Percentiles rank a stretch among this genome's conserved stretches.
These are phyloP conservation scores for Puntigrus tetrazona DNA, from an alignment of 2,113 vertebrate species.

Conservation along the genomic window DNA sequence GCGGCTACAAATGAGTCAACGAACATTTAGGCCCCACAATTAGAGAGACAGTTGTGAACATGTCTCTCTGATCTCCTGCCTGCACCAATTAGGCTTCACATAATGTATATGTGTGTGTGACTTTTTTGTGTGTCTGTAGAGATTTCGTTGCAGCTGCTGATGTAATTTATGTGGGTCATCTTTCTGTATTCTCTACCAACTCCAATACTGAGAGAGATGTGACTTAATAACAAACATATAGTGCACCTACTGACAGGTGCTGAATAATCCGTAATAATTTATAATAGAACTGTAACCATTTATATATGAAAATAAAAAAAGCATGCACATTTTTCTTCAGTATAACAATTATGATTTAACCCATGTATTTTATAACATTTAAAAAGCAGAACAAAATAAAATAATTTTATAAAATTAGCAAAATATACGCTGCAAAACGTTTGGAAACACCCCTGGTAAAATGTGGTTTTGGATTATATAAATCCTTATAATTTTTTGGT, in stretches of 20 bases:
- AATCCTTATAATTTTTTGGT: too few relatives aligned
- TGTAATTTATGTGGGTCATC: conserved; percentile 2
- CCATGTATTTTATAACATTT: too few relatives aligned
- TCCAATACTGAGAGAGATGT: conserved; percentile 41
- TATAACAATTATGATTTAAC: too few relatives aligned
- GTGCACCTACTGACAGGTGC: neutral
- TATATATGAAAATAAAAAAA: too few relatives aligned
- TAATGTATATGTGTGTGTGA: conserved; percentile 11
- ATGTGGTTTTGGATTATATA: too few relatives aligned
- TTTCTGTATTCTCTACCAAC: neutral
- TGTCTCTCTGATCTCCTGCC: conserved; percentile 20
- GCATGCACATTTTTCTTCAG: too few relatives aligned
- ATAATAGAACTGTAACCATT: too few relatives aligned
- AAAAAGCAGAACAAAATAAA: too few relatives aligned
- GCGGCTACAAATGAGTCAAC: conserved; percentile 17
- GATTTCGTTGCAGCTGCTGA: conserved; percentile 42
- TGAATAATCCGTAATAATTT: conserved; percentile 2
- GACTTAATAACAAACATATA: conserved; percentile 26
- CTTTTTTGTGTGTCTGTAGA: neutral
- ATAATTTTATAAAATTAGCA: too few relatives aligned
- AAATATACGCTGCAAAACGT: too few relatives aligned
- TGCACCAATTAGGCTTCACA: neutral
- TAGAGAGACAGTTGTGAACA: conserved; percentile 17
- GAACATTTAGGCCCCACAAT: neutral
- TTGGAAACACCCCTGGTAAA: too few relatives aligned